A percentile compares a stretch with the other conserved stretches of the same genome.
Evolutionary conservation across 2,797 vertebrate species (phyloP).

Genomic region (Myotis pilosus): DNA sequence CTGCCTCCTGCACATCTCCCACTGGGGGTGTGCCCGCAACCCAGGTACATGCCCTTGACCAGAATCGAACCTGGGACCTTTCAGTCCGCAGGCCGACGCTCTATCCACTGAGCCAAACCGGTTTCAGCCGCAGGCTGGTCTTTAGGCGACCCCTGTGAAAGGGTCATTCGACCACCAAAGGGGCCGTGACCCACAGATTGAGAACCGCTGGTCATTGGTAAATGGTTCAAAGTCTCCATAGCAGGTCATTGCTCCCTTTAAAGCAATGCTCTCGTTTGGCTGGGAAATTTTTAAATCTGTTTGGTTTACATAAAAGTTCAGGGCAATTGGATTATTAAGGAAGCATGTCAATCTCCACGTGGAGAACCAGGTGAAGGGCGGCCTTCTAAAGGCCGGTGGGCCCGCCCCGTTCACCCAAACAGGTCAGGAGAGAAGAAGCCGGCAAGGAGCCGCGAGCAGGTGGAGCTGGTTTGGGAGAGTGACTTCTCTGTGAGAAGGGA

Average conservation of each 20-base stretch:
- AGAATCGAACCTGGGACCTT: too few species aligned
- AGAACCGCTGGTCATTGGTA: conserved; percentile 58
- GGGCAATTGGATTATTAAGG: conserved; percentile 40
- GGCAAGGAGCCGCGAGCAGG: conserved; percentile 71
- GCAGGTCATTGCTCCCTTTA: conserved; percentile 55
- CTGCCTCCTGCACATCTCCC: too few species aligned
- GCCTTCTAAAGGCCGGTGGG: conserved; percentile 70
- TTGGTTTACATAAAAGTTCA: conserved; percentile 5
- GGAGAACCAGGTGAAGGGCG: conserved; percentile 73
- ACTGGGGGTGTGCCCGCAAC: too few species aligned
- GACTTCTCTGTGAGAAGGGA: conserved; percentile 44
- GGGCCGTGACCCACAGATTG: too few species aligned
- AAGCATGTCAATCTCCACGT: background rate
- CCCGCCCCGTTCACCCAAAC: conserved; percentile 75
- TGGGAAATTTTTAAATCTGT: background rate
- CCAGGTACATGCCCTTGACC: too few species aligned
- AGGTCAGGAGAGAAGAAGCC: conserved; percentile 72
- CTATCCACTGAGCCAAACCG: too few species aligned
- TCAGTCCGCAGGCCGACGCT: too few species aligned
- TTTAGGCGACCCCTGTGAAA: too few species aligned
- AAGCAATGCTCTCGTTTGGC: conserved; percentile 24
- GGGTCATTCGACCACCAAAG: too few species aligned
- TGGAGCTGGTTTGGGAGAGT: conserved; percentile 59
- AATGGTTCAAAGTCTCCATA: conserved; percentile 72
- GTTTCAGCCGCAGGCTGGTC: too few species aligned